Percentiles rank a stretch among this genome's conserved stretches.
Evolutionary conservation across 2,113 vertebrate genomes (phyloP).

Genomic region (Nesogale talazaci): DNA sequence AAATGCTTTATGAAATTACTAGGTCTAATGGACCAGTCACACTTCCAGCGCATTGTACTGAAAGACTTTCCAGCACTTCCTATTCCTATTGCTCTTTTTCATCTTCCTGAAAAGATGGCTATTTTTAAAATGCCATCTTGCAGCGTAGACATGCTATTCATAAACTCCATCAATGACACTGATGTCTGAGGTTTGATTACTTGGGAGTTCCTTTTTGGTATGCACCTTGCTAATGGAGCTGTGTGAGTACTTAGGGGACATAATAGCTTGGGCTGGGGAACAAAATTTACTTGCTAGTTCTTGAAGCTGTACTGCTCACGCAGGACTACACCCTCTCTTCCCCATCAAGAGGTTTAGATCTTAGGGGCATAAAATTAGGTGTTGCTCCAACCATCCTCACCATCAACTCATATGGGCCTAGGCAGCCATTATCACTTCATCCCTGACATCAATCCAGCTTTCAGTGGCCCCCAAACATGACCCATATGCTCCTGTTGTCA

Average conservation of each 20-base stretch:
- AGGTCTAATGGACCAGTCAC: too few relatives aligned
- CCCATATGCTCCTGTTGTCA: constrained; percentile 95
- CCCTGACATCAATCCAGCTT: constrained; percentile 93
- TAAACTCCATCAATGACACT: constrained; percentile 99
- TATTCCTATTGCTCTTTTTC: constrained; percentile 96
- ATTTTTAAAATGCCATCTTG: constrained; percentile 95
- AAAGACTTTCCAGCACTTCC: constrained; percentile 97
- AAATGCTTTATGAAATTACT: too few relatives aligned
- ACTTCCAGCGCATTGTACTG: constrained; percentile 98
- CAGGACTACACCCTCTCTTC: constrained; percentile 87
- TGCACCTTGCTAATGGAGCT: constrained; percentile 98
- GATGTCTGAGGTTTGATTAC: constrained; percentile 92
- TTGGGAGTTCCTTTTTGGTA: constrained; percentile 92
- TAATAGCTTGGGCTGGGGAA: constrained; percentile 96
- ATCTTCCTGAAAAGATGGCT: constrained; percentile 97
- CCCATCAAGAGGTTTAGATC: constrained; percentile 79
- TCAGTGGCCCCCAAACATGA: constrained; percentile 94
- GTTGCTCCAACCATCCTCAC: constrained; percentile 95
- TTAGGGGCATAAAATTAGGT: constrained; percentile 93
- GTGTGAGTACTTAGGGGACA: constrained; percentile 95
- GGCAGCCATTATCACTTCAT: constrained; percentile 98
- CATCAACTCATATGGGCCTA: constrained; percentile 96
- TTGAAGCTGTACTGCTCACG: constrained; percentile 92
- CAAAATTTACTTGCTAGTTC: constrained; percentile 96
- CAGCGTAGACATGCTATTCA: constrained; percentile 95